Evolutionary conservation across 2,888 invertebrate genomes (phyloP).

Genomic region (Dryomyza anilis): DNA sequence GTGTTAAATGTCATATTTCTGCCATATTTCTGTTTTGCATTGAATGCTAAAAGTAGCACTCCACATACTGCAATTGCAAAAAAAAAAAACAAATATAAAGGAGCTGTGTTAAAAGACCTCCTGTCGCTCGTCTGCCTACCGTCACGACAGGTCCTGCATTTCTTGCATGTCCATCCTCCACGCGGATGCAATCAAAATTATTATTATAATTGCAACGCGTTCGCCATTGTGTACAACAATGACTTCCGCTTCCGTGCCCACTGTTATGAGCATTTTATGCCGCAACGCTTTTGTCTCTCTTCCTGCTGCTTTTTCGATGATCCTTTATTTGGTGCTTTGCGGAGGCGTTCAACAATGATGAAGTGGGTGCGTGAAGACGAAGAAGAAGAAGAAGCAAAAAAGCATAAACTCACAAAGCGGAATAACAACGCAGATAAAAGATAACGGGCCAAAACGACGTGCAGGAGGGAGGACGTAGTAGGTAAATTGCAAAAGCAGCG

Average conservation of each 20-base stretch:
- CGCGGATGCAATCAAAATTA: conserved; percentile 52
- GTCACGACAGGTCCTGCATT: neutral
- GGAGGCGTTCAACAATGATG: conserved; percentile 18
- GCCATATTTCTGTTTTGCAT: too few species aligned
- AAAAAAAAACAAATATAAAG: too few species aligned
- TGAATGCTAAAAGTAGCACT: too few species aligned
- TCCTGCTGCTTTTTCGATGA: neutral
- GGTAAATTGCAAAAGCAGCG: too few species aligned
- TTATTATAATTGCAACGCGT: conserved; percentile 54
- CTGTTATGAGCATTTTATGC: conserved; percentile 20
- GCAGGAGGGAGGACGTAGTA: neutral
- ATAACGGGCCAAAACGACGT: conserved; percentile 9
- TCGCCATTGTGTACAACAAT: conserved; percentile 53
- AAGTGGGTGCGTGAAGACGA: conserved; percentile 3
- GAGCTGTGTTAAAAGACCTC: too few species aligned
- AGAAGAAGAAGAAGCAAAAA: neutral
- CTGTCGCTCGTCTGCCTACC: too few species aligned
- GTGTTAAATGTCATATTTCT: neutral
- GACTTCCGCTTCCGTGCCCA: conserved; percentile 51
- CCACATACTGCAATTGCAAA: too few species aligned
- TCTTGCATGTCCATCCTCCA: neutral
- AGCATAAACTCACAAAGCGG: neutral
- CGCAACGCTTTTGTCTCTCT: conserved; percentile 1
- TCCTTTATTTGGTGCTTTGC: neutral
- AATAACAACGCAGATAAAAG: neutral